Evolutionary conservation across 2,797 vertebrate genomes (phyloP).

Genomic region (Sebastes trivittatus): DNA sequence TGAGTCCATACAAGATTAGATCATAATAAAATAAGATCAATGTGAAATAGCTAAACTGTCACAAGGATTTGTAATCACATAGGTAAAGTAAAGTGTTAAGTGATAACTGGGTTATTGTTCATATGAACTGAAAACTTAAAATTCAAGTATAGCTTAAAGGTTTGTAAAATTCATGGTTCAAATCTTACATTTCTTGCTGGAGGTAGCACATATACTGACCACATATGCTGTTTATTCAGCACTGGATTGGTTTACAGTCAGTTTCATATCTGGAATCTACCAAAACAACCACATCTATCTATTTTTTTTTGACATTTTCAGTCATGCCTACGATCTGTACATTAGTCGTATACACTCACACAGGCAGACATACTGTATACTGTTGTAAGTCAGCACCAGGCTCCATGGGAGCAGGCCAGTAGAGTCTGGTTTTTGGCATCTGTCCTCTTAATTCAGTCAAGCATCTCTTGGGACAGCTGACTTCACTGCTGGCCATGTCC

Average conservation of each 20-base stretch:
- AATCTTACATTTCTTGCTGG: background rate
- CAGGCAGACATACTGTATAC: constrained; percentile 17
- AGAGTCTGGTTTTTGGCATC: constrained; percentile 61
- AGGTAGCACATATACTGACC: background rate
- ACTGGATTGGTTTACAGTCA: background rate
- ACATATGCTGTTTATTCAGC: background rate
- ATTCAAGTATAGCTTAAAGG: background rate
- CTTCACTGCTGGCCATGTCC: constrained; percentile 43
- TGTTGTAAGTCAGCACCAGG: constrained; percentile 52
- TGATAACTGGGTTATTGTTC: background rate
- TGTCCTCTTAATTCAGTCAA: constrained; percentile 63
- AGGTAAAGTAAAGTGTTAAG: background rate
- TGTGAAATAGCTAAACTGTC: background rate
- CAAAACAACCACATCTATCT: background rate
- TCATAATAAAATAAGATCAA: background rate
- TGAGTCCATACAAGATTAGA: background rate
- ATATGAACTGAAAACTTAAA: background rate
- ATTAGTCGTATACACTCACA: constrained; percentile 14
- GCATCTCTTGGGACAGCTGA: constrained; percentile 61
- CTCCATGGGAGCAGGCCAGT: constrained; percentile 40
- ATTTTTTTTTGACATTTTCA: background rate
- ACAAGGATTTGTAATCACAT: background rate
- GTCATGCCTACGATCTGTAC: background rate
- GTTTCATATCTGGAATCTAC: background rate
- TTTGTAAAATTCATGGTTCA: background rate